Percentiles rank a stretch among this genome's conserved stretches.
Evolutionary conservation across 2,888 invertebrate species (phyloP).

Genomic region (Drosophila prostipennis): DNA sequence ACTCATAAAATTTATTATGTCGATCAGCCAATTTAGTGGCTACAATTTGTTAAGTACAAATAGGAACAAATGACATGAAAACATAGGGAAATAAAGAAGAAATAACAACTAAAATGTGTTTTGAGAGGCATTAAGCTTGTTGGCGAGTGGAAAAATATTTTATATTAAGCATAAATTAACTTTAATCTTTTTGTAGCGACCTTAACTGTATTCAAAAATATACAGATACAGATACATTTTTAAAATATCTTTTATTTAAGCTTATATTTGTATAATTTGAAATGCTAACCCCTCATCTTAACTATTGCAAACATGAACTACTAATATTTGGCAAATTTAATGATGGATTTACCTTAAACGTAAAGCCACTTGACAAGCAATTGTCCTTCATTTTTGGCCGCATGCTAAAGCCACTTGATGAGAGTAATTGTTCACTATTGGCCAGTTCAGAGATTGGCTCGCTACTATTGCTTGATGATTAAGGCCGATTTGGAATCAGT

Average conservation of each 20-base stretch:
- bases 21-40: no score
- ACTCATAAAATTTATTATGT: no score
- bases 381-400: slow-evolving; percentile 1
- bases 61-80: no score
- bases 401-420: slow-evolving; percentile 2
- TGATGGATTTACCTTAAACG: neutral
- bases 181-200: neutral
- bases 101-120: no score
- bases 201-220: neutral
- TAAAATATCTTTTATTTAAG: slow-evolving; percentile 2
- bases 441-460: slow-evolving; percentile 1
- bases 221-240: neutral
- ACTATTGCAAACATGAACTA: slow-evolving; percentile 1
- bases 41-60: no score
- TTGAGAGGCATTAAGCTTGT: no score
- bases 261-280: slow-evolving; percentile 3
- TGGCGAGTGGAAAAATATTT: no score
- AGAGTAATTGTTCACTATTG: neutral
- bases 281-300: neutral
- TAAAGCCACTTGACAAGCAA: neutral
- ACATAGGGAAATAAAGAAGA: neutral
- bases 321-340: slow-evolving; percentile 6
- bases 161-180: no score
- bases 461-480: slow-evolving; percentile 15
- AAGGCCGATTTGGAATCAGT: slow-evolving; percentile 18